Conservation (phyloP, 2,797 vertebrate species). For the Tympanoctomys barrerae region DNA sequence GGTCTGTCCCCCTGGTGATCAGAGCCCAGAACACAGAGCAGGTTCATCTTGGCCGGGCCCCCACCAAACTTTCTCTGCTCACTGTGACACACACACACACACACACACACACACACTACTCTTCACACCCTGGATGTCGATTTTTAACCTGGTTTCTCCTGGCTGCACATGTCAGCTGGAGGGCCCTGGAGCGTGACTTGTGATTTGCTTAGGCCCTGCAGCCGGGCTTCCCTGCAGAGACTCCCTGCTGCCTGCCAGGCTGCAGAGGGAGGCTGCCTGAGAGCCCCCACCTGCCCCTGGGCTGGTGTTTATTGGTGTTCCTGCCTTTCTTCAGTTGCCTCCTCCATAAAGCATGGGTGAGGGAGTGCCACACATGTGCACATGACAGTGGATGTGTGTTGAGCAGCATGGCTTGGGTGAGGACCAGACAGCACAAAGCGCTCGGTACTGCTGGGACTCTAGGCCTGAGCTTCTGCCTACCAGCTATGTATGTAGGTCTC, state of each 20-base stretch:
- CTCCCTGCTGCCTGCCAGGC: not conserved
- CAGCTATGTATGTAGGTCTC: not conserved
- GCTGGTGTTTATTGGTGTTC: not conserved
- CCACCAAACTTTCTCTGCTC: not conserved
- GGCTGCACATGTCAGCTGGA: not conserved
- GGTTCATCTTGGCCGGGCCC: not conserved
- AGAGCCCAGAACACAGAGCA: not conserved
- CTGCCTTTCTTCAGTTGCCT: not conserved
- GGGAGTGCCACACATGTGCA: not conserved
- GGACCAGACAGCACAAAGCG: not conserved
- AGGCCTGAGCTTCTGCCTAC: not conserved
- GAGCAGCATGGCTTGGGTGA: not conserved
- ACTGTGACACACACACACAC: not conserved
- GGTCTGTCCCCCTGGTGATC: no score
- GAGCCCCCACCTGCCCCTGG: not conserved
- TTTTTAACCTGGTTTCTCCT: constrained; percentile 24
- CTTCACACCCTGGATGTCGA: not conserved
- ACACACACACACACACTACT: accelerated
- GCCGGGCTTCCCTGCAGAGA: not conserved
- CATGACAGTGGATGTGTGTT: no score
- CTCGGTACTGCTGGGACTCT: not conserved
- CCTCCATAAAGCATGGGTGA: not conserved
- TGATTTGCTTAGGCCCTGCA: not conserved
- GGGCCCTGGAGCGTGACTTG: not conserved
- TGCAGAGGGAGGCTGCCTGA: not conserved